phyloP scores from a whole-genome alignment of 2,113 vertebrate species.

The Myiozetetes cayanensis region DNA sequence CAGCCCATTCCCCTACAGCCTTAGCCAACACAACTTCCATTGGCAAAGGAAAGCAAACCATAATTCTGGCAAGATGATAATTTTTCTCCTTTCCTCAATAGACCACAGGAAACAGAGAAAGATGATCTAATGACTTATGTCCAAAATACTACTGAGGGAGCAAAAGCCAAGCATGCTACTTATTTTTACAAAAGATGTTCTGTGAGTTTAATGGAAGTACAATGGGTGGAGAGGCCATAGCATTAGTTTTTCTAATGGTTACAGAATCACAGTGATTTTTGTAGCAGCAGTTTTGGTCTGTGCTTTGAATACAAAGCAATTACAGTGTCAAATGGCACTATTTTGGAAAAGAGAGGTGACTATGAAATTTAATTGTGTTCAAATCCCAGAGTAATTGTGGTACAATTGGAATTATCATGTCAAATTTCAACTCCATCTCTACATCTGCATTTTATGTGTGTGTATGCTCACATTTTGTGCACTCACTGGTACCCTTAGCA shows the following conservation, averaged over 20 bases:
- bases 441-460: background rate
- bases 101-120: background rate
- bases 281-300: background rate
- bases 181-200: background rate
- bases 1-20: background rate
- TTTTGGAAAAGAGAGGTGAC: background rate
- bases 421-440: background rate
- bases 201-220: background rate
- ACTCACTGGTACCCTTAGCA: background rate
- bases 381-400: background rate
- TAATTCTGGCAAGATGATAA: background rate
- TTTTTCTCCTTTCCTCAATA: background rate
- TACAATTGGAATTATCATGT: background rate
- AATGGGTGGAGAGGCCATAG: background rate
- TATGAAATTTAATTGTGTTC: background rate
- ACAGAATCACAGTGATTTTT: background rate
- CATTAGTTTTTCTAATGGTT: background rate
- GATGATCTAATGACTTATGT: background rate
- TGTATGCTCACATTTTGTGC: background rate
- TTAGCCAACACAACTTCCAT: background rate
- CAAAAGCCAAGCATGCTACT: background rate
- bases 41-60: background rate
- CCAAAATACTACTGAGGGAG: background rate
- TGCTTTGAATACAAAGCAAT: slow-evolving; percentile 6
- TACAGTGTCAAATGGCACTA: background rate